Percentiles rank a stretch among this genome's conserved stretches.
These are phyloP conservation scores for Hydroisotoma schaefferi DNA, from an alignment of 2,888 invertebrate genomes.

Conservation along the genomic window DNA sequence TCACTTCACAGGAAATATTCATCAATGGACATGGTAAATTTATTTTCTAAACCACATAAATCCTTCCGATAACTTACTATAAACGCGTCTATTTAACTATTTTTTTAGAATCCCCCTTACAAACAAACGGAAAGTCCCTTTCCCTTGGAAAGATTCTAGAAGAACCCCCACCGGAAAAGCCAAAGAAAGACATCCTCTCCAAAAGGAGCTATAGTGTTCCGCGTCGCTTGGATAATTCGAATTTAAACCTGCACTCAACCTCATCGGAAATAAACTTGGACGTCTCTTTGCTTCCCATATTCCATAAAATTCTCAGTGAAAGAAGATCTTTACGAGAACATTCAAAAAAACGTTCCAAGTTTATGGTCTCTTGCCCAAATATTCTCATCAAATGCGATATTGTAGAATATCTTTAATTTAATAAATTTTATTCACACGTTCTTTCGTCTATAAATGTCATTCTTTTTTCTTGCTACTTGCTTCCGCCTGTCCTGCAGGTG, in stretches of 20 bases:
- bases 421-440: not conserved
- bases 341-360: constrained; percentile 21
- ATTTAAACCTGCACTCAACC: constrained; percentile 24
- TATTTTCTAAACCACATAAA: not conserved
- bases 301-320: constrained; percentile 63
- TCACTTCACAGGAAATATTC: not conserved
- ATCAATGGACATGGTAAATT: not conserved
- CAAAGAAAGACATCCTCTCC: constrained; percentile 34
- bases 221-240: constrained; percentile 63
- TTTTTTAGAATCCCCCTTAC: not conserved
- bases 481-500: too few relatives aligned
- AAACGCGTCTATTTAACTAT: not conserved
- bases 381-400: constrained; percentile 94
- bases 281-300: constrained; percentile 82
- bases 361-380: constrained; percentile 83
- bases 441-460: not conserved
- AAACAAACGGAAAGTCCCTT: too few relatives aligned
- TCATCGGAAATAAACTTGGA: constrained; percentile 58
- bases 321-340: constrained; percentile 14
- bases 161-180: constrained; percentile 22
- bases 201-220: constrained; percentile 60
- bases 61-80: not conserved
- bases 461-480: not conserved
- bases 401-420: constrained; percentile 73
- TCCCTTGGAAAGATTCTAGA: not conserved